Evolutionary conservation across 2,113 vertebrate species (phyloP).

Genomic region (Corythornis cristatus): DNA sequence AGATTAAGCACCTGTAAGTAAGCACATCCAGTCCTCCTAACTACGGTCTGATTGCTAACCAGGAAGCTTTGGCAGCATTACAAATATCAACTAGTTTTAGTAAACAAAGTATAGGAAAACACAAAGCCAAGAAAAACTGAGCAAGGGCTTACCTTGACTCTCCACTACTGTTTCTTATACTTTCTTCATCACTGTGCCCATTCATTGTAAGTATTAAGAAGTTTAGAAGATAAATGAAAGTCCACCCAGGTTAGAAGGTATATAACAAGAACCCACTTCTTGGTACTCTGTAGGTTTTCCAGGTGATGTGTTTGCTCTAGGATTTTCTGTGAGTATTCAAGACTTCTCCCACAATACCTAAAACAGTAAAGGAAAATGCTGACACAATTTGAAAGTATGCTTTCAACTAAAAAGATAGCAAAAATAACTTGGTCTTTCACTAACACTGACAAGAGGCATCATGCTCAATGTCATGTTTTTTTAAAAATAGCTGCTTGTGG

Average conservation of each 20-base stretch:
- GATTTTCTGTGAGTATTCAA: neutral
- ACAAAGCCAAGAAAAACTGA: neutral
- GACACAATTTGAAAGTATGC: neutral
- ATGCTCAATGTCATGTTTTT: fast-evolving
- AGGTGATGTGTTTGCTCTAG: conserved; percentile 4
- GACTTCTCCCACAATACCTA: conserved; percentile 55
- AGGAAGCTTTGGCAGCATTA: neutral
- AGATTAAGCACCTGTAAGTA: neutral
- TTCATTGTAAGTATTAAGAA: conserved; percentile 87
- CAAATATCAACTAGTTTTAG: neutral
- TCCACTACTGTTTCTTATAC: conserved; percentile 92
- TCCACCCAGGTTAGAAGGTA: conserved; percentile 63
- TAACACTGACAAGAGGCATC: neutral
- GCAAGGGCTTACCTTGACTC: conserved; percentile 88
- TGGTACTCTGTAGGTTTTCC: conserved; percentile 51
- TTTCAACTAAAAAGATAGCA: neutral
- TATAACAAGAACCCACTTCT: conserved; percentile 53
- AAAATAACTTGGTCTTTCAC: neutral
- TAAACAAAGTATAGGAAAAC: neutral
- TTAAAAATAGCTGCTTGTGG: neutral
- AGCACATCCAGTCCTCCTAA: neutral
- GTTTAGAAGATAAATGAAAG: conserved; percentile 74
- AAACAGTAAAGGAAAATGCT: neutral
- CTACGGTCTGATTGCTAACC: neutral
- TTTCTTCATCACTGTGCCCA: conserved; percentile 96